A percentile compares a stretch with the other conserved stretches of the same genome.
Conservation (phyloP, 2,113 vertebrate species). For the Albula glossodonta region DNA sequence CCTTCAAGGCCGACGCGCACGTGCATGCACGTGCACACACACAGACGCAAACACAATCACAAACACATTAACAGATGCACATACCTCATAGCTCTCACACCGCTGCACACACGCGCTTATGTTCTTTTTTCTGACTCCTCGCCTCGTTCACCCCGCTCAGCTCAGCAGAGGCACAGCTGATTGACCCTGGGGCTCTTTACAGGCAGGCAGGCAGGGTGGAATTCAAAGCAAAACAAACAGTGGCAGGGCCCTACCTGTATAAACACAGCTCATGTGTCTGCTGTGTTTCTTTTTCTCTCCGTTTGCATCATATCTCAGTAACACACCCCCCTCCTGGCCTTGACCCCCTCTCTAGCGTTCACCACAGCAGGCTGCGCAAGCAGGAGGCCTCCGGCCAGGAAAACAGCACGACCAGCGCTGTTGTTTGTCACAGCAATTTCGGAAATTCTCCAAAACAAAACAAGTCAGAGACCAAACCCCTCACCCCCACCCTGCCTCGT, state of each 20-base stretch:
- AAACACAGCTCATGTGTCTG: background rate
- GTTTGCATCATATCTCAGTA: conserved; percentile 4
- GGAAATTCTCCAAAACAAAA: background rate
- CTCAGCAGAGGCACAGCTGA: background rate
- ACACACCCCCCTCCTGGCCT: background rate
- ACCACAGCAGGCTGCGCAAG: too few species aligned
- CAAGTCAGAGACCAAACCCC: background rate
- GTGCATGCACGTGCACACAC: background rate
- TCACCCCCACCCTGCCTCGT: background rate
- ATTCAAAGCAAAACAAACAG: conserved; percentile 1
- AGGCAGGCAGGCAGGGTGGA: background rate
- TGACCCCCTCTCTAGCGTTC: background rate
- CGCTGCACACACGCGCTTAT: background rate
- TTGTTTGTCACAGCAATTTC: too few species aligned
- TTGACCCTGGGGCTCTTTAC: background rate
- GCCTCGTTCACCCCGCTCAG: too few species aligned
- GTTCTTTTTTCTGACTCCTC: too few species aligned
- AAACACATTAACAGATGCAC: background rate
- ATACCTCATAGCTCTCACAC: background rate
- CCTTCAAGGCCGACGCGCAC: background rate
- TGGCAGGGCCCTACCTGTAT: background rate
- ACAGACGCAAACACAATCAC: background rate
- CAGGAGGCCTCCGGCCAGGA: background rate
- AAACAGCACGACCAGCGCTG: background rate
- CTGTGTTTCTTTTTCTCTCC: background rate